Conservation (phyloP, 1,140 invertebrate species). For the Phthorimaea operculella region DNA sequence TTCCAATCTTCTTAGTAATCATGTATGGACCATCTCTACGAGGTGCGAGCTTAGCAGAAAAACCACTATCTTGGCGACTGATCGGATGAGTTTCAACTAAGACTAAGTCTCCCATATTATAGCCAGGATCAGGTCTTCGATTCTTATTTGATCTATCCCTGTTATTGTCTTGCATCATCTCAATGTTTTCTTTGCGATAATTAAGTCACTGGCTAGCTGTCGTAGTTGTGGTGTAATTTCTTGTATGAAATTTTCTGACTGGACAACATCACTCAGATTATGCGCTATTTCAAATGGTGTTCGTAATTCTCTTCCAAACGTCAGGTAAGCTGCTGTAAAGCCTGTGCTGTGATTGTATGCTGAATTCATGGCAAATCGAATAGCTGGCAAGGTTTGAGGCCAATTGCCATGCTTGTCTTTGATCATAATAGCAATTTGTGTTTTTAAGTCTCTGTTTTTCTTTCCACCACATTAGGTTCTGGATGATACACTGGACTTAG, state of each 20-base stretch:
- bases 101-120: slow-evolving; percentile 16
- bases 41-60: slow-evolving; percentile 25
- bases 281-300: neutral
- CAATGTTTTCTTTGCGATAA: slow-evolving; percentile 1
- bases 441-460: slow-evolving; percentile 25
- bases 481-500: slow-evolving; percentile 23
- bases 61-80: slow-evolving; percentile 18
- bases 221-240: slow-evolving; percentile 17
- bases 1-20: neutral
- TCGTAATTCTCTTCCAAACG: neutral
- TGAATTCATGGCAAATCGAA: slow-evolving; percentile 23
- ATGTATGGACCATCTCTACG: slow-evolving; percentile 26
- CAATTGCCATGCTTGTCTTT: slow-evolving; percentile 14
- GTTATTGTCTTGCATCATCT: slow-evolving; percentile 11
- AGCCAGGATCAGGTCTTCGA: slow-evolving; percentile 1
- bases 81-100: slow-evolving; percentile 17
- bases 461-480: slow-evolving; percentile 22
- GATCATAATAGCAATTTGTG: slow-evolving; percentile 14
- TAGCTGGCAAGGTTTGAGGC: slow-evolving; percentile 11
- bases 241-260: slow-evolving; percentile 7
- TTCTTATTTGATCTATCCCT: slow-evolving; percentile 9
- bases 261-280: slow-evolving; percentile 12
- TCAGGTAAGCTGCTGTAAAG: neutral
- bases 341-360: neutral
- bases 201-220: slow-evolving; percentile 3